A percentile compares a stretch with the other conserved stretches of the same genome.
These are phyloP conservation scores for Drosophila histrio DNA, from an alignment of 2,888 invertebrate species.

Conservation along the genomic window DNA sequence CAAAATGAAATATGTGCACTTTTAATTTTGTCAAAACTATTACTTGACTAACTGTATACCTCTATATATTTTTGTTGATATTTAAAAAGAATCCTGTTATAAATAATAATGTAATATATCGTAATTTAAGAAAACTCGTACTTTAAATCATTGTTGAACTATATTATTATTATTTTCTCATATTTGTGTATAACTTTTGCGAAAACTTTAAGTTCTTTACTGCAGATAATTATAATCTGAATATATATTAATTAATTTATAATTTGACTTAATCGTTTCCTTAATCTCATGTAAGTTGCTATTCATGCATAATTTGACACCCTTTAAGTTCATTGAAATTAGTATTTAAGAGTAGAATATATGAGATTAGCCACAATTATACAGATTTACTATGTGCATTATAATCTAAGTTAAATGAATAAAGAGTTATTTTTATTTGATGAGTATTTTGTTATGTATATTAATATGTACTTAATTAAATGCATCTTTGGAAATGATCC, in stretches of 20 bases:
- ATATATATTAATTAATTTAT: conserved; percentile 13
- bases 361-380: conserved; percentile 53
- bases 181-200: conserved; percentile 33
- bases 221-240: background rate
- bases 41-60: conserved; percentile 23
- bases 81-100: conserved; percentile 45
- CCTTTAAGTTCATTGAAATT: conserved; percentile 40
- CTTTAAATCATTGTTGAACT: conserved; percentile 39
- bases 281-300: conserved; percentile 13
- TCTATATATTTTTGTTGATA: conserved; percentile 58
- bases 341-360: conserved; percentile 26
- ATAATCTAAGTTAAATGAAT: conserved; percentile 30
- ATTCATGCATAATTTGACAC: conserved; percentile 12
- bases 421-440: conserved; percentile 7
- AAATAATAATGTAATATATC: conserved; percentile 25
- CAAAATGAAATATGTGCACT: too few species aligned
- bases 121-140: conserved; percentile 35
- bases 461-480: background rate
- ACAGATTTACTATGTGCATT: conserved; percentile 36
- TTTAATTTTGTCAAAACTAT: too few species aligned
- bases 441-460: background rate
- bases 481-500: background rate
- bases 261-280: conserved; percentile 1
- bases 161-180: conserved; percentile 20
- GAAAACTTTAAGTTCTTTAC: conserved; percentile 33